Evolutionary conservation across 2,113 vertebrate species (phyloP).

Genomic region (Megaleporinus macrocephalus): DNA sequence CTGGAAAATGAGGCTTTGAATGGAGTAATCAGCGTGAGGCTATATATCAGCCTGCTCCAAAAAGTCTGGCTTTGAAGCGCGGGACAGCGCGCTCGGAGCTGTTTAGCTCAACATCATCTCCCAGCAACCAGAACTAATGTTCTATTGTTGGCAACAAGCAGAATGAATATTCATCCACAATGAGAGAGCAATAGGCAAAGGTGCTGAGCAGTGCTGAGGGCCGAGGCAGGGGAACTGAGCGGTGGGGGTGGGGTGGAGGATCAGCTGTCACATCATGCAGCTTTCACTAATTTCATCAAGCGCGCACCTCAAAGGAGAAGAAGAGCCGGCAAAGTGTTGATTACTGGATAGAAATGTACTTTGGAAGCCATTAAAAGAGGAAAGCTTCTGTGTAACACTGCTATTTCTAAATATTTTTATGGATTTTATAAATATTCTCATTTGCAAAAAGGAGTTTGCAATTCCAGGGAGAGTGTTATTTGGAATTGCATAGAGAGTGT

Average conservation of each 20-base stretch:
- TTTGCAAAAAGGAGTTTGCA: too few relatives aligned
- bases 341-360: conserved; percentile 27
- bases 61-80: conserved; percentile 39
- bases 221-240: conserved; percentile 24
- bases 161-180: conserved; percentile 59
- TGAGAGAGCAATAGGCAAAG: conserved; percentile 47
- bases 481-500: too few relatives aligned
- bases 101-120: conserved; percentile 51
- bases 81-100: conserved; percentile 49
- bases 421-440: too few relatives aligned
- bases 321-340: conserved; percentile 51
- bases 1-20: conserved; percentile 59
- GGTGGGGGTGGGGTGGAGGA: background rate
- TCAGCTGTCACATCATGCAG: conserved; percentile 47
- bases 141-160: conserved; percentile 55
- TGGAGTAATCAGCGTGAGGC: conserved; percentile 55
- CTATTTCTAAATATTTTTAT: too few relatives aligned
- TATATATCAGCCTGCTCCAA: conserved; percentile 53
- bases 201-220: conserved; percentile 19
- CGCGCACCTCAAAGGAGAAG: conserved; percentile 44
- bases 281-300: conserved; percentile 52
- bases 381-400: background rate
- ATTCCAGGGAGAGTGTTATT: too few relatives aligned
- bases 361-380: background rate
- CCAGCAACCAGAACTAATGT: conserved; percentile 58